These are phyloP conservation scores for Drosophila auraria DNA, from an alignment of 1,140 invertebrate species.

Conservation along the genomic window DNA sequence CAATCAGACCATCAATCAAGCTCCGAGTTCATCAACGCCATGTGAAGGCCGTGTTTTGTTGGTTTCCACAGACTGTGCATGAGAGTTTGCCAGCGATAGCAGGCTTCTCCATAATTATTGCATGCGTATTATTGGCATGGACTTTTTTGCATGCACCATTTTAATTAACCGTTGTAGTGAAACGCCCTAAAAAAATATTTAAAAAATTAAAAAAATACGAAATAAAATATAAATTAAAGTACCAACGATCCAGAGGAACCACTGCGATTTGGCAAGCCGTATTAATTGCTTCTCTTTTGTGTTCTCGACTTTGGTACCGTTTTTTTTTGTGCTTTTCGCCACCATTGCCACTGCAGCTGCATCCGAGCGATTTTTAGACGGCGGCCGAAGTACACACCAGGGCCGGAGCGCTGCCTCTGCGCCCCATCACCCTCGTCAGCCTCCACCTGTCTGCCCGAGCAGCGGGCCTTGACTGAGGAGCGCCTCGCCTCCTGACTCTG, in stretches of 20 bases:
- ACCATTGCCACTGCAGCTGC: constrained; percentile 86
- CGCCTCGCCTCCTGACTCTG: constrained; percentile 85
- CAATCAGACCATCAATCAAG: constrained; percentile 44
- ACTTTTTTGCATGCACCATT: constrained; percentile 70
- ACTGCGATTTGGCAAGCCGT: constrained; percentile 33
- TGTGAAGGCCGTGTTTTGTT: constrained; percentile 16
- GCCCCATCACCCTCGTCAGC: constrained; percentile 86
- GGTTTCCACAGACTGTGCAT: constrained; percentile 27
- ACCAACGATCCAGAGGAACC: constrained; percentile 21
- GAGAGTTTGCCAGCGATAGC: constrained; percentile 14
- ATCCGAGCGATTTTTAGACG: constrained; percentile 88
- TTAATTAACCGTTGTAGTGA: constrained; percentile 38
- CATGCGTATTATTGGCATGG: constrained; percentile 75
- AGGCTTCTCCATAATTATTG: constrained; percentile 15
- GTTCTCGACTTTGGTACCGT: constrained; percentile 32
- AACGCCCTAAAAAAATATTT: constrained; percentile 18
- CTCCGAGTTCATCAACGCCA: constrained; percentile 26
- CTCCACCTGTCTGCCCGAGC: constrained; percentile 85
- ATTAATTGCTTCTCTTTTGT: constrained; percentile 48
- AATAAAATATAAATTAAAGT: constrained; percentile 25
- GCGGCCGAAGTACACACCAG: constrained; percentile 85
- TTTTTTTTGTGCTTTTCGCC: constrained; percentile 25
- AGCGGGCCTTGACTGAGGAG: constrained; percentile 86
- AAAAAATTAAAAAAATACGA: background rate
- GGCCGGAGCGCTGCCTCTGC: constrained; percentile 85